phyloP scores from a whole-genome alignment of 2,113 vertebrate genomes.

The Conger conger region DNA sequence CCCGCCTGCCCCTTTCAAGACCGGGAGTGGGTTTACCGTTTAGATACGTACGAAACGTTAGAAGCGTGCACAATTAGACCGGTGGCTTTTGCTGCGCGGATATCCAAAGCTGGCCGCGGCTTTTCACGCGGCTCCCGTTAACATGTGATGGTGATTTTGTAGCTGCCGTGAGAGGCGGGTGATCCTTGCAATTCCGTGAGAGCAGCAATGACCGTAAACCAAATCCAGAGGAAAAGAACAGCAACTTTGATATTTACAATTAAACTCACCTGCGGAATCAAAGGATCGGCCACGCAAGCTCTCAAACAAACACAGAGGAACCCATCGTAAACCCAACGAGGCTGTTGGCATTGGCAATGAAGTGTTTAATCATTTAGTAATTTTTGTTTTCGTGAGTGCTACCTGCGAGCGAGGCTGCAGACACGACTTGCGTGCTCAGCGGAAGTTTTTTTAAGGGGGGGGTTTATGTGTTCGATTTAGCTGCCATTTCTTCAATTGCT shows the following conservation, averaged over 20 bases:
- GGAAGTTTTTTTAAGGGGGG: constrained; percentile 17
- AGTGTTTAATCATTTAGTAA: constrained; percentile 63
- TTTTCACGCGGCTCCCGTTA: neutral
- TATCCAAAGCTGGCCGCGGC: no score
- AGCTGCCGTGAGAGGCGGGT: constrained; percentile 7
- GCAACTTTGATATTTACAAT: constrained; percentile 56
- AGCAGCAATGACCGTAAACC: constrained; percentile 49
- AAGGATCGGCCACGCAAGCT: constrained; percentile 46
- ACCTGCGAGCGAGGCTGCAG: constrained; percentile 58
- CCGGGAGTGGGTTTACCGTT: neutral
- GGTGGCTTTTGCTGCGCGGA: neutral
- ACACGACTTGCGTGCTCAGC: constrained; percentile 51
- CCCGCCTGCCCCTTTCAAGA: neutral
- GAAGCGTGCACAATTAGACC: neutral
- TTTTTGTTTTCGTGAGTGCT: constrained; percentile 57
- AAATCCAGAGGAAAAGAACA: constrained; percentile 21
- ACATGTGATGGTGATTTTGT: constrained; percentile 1
- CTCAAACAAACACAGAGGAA: constrained; percentile 54
- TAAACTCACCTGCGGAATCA: constrained; percentile 67
- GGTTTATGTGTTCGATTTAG: constrained; percentile 55
- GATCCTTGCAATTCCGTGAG: constrained; percentile 56
- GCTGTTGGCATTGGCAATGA: constrained; percentile 58
- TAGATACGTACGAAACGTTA: neutral
- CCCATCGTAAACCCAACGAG: constrained; percentile 55
- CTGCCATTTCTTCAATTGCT: constrained; percentile 31